Evolutionary conservation across 2,113 vertebrate genomes (phyloP).

Genomic region (Passer montanus): DNA sequence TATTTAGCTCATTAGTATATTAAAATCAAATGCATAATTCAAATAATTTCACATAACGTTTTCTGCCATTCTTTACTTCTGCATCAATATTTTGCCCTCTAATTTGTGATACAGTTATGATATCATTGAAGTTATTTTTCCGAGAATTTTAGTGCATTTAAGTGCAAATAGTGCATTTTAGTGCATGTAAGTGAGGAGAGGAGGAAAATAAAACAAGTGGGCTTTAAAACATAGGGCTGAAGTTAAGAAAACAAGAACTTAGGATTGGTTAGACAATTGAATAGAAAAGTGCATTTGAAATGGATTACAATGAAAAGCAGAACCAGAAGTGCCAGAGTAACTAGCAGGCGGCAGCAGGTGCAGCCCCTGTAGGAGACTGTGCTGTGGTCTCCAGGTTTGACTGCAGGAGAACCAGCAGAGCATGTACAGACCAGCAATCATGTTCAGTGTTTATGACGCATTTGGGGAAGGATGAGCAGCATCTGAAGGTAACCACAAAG

Average conservation of each 20-base stretch:
- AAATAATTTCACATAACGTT: background rate
- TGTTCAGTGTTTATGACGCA: background rate
- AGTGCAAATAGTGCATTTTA: background rate
- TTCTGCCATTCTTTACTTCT: background rate
- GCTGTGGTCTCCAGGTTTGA: background rate
- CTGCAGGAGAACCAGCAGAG: background rate
- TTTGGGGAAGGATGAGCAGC: background rate
- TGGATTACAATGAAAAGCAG: background rate
- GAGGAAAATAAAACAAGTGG: background rate
- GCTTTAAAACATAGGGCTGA: background rate
- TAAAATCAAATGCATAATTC: background rate
- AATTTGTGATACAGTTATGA: background rate
- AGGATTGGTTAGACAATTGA: background rate
- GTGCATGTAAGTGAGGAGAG: background rate
- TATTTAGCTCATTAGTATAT: background rate
- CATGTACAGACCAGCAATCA: accelerated
- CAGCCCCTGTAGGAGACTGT: accelerated
- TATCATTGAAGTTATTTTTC: background rate
- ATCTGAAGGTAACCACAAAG: constrained; percentile 8
- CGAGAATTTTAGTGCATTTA: background rate
- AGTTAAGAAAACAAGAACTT: background rate
- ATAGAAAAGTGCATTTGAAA: background rate
- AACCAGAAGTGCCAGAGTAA: background rate
- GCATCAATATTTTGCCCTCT: accelerated
- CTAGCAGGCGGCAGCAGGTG: accelerated